Conservation (phyloP, 2,888 invertebrate genomes). For the Pterobdella sp. region DNA sequence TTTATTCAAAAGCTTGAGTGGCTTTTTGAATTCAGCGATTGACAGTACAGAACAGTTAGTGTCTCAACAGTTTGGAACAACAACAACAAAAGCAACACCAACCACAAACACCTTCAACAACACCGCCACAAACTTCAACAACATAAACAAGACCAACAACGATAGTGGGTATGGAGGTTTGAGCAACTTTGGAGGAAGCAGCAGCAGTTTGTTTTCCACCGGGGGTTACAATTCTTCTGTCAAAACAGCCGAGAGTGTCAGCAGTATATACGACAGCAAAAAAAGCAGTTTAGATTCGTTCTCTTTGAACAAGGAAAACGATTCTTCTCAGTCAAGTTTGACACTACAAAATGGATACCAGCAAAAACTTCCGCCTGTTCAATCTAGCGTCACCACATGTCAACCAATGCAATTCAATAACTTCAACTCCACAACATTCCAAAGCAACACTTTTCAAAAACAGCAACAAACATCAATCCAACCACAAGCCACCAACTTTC, state of each 20-base stretch:
- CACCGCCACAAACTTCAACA: background rate
- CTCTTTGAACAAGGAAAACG: background rate
- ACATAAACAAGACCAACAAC: background rate
- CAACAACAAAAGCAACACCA: constrained; percentile 19
- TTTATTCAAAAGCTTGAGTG: constrained; percentile 20
- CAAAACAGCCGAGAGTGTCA: background rate
- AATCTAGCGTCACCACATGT: background rate
- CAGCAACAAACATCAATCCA: background rate
- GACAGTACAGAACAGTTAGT: constrained; percentile 26
- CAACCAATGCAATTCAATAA: background rate
- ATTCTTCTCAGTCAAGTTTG: background rate
- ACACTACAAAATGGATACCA: background rate
- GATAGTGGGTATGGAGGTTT: background rate
- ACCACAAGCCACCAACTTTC: background rate
- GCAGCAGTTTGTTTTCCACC: background rate
- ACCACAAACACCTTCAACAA: constrained; percentile 2
- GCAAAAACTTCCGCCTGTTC: background rate
- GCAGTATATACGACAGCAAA: background rate
- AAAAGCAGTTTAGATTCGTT: background rate
- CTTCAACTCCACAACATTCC: background rate
- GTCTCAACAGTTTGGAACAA: constrained; percentile 20
- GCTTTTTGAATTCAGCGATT: constrained; percentile 22
- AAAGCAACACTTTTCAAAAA: background rate
- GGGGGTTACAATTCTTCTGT: background rate
- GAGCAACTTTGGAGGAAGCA: background rate